A percentile compares a stretch with the other conserved stretches of the same genome.
phyloP scores from a whole-genome alignment of 2,113 vertebrate species.

The Paedocypris sp. region DNA sequence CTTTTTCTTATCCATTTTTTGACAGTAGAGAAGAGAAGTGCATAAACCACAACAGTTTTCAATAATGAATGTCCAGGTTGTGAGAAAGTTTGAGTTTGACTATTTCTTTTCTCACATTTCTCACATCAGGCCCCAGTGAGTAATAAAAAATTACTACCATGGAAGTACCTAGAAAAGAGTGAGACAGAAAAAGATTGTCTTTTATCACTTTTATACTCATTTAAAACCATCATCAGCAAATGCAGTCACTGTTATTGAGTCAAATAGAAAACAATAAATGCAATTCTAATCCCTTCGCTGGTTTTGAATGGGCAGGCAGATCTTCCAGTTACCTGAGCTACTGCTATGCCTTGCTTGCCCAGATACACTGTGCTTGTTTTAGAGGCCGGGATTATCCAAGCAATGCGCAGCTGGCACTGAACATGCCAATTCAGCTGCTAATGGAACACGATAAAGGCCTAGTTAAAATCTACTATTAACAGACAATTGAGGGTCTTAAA shows the following conservation, averaged over 20 bases:
- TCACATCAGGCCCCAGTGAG: not conserved
- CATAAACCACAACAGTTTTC: not conserved
- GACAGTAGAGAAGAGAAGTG: not conserved
- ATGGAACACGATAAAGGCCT: not conserved
- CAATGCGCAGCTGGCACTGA: constrained; percentile 4
- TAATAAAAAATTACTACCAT: not conserved
- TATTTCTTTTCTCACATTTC: not conserved
- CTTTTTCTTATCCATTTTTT: constrained; percentile 38
- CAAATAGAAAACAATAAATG: too few relatives aligned
- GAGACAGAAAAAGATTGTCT: not conserved
- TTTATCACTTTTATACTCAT: not conserved
- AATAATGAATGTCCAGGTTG: not conserved
- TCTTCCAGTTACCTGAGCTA: not conserved
- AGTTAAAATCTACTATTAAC: not conserved
- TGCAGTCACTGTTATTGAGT: too few relatives aligned
- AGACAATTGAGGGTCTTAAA: not conserved
- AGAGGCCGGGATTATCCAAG: constrained; percentile 6
- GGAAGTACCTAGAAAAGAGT: not conserved
- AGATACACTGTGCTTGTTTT: not conserved
- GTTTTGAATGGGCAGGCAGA: not conserved
- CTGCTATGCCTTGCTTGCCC: not conserved
- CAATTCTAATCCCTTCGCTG: too few relatives aligned
- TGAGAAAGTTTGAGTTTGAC: not conserved
- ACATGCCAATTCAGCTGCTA: not conserved
- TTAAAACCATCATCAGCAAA: too few relatives aligned